Conservation (phyloP, 2,888 invertebrate genomes). For the Eretmocerus hayati region DNA sequence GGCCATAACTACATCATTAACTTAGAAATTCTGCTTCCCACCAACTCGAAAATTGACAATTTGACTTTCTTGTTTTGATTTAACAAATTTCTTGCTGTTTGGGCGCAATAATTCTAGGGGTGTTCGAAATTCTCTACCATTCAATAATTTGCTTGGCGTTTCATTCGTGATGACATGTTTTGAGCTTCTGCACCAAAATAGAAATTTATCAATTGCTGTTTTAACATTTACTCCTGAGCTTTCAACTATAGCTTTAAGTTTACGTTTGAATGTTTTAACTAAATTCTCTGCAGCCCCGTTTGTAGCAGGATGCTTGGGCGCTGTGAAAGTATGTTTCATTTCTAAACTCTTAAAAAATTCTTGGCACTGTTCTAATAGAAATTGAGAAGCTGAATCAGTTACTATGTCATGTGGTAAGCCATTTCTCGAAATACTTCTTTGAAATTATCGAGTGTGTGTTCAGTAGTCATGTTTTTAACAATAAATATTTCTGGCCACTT, state of each 20-base stretch:
- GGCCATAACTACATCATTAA: not conserved
- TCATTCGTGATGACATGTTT: not conserved
- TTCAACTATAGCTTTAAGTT: not conserved
- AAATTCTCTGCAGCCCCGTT: not conserved
- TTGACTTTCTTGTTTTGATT: not conserved
- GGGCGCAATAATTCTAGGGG: not conserved
- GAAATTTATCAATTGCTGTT: not conserved
- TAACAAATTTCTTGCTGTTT: not conserved
- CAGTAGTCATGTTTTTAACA: no score
- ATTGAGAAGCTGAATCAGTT: slow-evolving; percentile 22
- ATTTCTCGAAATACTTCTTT: no score
- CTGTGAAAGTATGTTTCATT: not conserved
- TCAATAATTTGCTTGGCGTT: not conserved
- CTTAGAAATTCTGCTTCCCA: not conserved
- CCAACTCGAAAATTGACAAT: not conserved
- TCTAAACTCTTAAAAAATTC: not conserved
- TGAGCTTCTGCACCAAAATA: not conserved
- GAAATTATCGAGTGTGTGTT: no score
- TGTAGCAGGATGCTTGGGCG: not conserved
- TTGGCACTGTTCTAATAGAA: slow-evolving; percentile 3
- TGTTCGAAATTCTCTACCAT: not conserved
- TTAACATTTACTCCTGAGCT: not conserved
- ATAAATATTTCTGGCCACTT: no score
- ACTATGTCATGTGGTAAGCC: slow-evolving; percentile 22
- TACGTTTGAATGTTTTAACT: not conserved